These are phyloP conservation scores for Montipora efflorescens DNA, from an alignment of 64 coral and sea anemone species.

Conservation along the genomic window DNA sequence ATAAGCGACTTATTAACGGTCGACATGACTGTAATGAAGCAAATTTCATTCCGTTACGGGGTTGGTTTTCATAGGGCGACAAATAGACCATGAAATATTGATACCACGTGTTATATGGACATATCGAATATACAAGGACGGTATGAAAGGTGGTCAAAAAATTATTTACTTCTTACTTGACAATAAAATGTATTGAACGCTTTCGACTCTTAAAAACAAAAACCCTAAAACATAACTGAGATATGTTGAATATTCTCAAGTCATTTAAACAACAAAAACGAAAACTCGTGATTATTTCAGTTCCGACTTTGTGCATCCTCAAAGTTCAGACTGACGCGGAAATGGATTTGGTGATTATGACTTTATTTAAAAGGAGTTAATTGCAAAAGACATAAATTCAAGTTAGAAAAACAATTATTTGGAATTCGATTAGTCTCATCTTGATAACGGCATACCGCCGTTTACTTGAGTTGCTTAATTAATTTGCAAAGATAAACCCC, in stretches of 20 bases:
- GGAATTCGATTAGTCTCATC: background rate
- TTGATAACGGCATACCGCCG: background rate
- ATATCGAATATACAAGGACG: background rate
- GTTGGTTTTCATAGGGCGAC: slow-evolving; percentile 1
- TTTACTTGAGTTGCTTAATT: background rate
- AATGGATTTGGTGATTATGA: background rate
- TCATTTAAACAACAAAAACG: background rate
- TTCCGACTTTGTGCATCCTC: background rate
- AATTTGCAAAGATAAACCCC: slow-evolving; percentile 8
- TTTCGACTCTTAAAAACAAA: too few relatives aligned
- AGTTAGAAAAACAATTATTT: background rate
- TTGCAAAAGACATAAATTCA: slow-evolving; percentile 1
- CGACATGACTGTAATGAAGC: slow-evolving; percentile 10
- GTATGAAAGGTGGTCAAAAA: background rate
- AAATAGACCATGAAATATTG: slow-evolving; percentile 39
- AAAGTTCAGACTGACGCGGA: background rate
- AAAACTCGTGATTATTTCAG: background rate
- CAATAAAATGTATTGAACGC: background rate
- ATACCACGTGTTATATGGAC: slow-evolving; percentile 15
- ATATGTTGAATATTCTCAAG: too few relatives aligned
- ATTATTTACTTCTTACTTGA: background rate
- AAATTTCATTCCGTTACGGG: slow-evolving; percentile 12
- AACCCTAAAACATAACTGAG: too few relatives aligned
- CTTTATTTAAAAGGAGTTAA: background rate
- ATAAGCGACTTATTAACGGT: background rate